phyloP scores from a whole-genome alignment of 2,888 invertebrate genomes.

The Salticus scenicus region DNA sequence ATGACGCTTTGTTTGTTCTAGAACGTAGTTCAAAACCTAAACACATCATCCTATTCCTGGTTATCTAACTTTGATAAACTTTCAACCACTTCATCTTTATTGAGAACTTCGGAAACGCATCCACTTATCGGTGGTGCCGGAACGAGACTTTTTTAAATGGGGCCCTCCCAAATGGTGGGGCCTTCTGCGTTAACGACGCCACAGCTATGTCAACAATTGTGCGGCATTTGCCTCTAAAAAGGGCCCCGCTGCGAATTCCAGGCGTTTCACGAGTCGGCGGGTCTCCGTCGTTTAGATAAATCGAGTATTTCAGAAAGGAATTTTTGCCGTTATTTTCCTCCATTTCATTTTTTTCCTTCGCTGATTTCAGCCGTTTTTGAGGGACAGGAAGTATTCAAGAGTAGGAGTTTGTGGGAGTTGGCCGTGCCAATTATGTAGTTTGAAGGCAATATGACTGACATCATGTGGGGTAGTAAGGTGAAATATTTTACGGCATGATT shows the following conservation, averaged over 20 bases:
- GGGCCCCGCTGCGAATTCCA: conserved; percentile 4
- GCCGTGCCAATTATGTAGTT: background rate
- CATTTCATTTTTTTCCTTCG: background rate
- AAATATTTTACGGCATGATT: too few relatives aligned
- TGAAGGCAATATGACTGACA: background rate
- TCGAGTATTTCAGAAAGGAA: conserved; percentile 25
- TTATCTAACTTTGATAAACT: background rate
- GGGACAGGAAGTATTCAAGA: background rate
- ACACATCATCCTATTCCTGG: background rate
- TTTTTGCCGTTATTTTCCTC: conserved; percentile 19
- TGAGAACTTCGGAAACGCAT: background rate
- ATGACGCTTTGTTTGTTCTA: background rate
- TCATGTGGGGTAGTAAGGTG: too few relatives aligned
- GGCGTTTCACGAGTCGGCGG: conserved; percentile 23
- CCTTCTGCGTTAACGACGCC: conserved; percentile 1
- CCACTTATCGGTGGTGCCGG: background rate
- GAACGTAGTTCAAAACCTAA: background rate
- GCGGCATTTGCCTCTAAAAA: background rate
- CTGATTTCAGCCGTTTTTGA: background rate
- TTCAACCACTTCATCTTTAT: background rate
- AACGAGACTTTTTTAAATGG: background rate
- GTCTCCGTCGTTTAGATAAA: conserved; percentile 37
- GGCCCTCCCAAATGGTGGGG: background rate
- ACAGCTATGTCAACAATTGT: conserved; percentile 44
- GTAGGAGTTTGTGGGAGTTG: background rate